Evolutionary conservation across 2,888 invertebrate species (phyloP), one percentile per base, ranked within the genome.

Genomic region (Amphipyra tragopoginis): DNA sequence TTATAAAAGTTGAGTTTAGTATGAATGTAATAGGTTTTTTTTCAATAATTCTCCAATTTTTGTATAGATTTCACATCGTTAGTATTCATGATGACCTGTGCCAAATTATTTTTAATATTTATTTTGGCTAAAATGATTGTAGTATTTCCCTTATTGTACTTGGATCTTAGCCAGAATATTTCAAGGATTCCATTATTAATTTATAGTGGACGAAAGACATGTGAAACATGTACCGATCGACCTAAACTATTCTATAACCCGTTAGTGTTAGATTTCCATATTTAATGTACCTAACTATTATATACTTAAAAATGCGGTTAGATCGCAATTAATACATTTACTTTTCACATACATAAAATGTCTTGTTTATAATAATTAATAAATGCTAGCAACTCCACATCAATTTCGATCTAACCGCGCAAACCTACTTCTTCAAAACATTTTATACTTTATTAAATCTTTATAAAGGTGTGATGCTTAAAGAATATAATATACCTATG

Each of bases 391-490:
- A 33, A 49, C 6, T 21, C 13, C 50, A 15, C 42, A 26, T 42
- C 26, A 43, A 49, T 58, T 65, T 70, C 52, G 65, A 43, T 43
- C 42, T 40, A 33, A 26, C 42, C 10, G 40, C 52, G 11, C 10
- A 52, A 10, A 9, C 53, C 48, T 11, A 54, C 29, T 61, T 45
- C 60, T 53, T 54, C 50, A 59, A 54, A 54, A 70, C 13, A 60
- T 72, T 65, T 59, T 72, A 51, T 75, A 74, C 58, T 59, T 56
- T 61, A 56, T 33, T 55, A 65, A 75, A 57, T 63, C 42, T 76
- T 62, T 67, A 45, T 63, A 63, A 75, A 82, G 55, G 80, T 83
- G 81, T 86, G 83, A 86, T 81, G 84, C 84, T 84, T 88, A 44
- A 38, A 45, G 51, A 80, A 78, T 76, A 21, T 82, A 44, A 1